Percentiles rank a stretch among this genome's conserved stretches.
phyloP scores from a whole-genome alignment of 1,140 invertebrate genomes.

The Formica exsecta region DNA sequence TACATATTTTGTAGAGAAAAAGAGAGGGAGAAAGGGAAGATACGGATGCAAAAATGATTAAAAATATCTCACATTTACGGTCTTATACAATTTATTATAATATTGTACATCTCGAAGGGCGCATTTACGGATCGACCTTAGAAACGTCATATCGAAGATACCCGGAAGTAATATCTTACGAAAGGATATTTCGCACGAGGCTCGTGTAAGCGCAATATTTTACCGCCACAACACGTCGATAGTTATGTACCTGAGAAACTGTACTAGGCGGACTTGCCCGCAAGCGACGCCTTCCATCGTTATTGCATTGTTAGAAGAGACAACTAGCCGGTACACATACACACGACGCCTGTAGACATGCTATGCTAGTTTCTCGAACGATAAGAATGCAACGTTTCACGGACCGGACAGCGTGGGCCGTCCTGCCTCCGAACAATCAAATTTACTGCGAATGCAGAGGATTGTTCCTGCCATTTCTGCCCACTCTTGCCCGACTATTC shows the following conservation, averaged over 20 bases:
- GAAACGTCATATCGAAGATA: not conserved
- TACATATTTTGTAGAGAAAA: too few species aligned
- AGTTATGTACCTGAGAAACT: conserved; percentile 21
- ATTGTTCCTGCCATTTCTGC: conserved; percentile 49
- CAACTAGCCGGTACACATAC: conserved; percentile 26
- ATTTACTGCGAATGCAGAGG: conserved; percentile 65
- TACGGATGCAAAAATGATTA: not conserved
- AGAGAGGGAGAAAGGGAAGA: too few species aligned
- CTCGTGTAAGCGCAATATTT: conserved; percentile 36
- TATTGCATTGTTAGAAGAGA: conserved; percentile 63
- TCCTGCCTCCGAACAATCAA: conserved; percentile 71
- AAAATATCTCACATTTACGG: not conserved
- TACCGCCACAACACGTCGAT: conserved; percentile 23
- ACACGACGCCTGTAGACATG: conserved; percentile 20
- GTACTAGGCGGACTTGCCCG: conserved; percentile 44
- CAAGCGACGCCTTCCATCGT: conserved; percentile 55
- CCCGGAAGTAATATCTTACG: conserved; percentile 37
- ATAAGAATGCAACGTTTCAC: conserved; percentile 73
- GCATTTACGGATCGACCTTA: conserved; percentile 7
- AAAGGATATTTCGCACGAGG: conserved; percentile 6
- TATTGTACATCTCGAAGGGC: not conserved
- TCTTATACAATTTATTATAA: not conserved
- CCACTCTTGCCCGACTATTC: conserved; percentile 13
- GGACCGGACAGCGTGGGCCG: conserved; percentile 67
- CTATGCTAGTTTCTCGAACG: conserved; percentile 50